Base-by-base conservation (phyloP, 2,888 invertebrate genomes). In the Ophion ventricosus region DNA sequence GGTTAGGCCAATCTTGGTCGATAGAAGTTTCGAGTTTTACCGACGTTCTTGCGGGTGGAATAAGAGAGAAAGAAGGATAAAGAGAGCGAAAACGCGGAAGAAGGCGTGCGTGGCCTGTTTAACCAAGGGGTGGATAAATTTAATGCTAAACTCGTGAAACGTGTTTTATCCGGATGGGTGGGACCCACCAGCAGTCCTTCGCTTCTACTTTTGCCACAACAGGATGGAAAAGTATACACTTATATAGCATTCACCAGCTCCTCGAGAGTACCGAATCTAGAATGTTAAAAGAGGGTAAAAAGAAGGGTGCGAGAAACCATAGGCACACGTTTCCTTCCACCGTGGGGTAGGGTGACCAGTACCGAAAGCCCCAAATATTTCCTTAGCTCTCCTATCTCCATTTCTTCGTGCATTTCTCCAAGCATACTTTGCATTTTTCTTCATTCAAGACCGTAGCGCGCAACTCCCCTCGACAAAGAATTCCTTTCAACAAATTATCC, bases 61-160 rank as follows among this genome's bases (percentile, higher is more conserved):
- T 84, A 82, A 80, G 76, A 85, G 82, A 54, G 64, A 59, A 20
- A 75, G 66, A 57, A 56, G 73, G 67, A 59, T 73, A 49, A 57
- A 79, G 56, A 74, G 67, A 59, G 67, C 29, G 66, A 72, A 59
- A 80, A 80, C 59, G 80, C 82, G 82, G 86, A 90, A 90, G 89
- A 88, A 90, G 90, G 90, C 91, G 89, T 89, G 90, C 90, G 90
- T 90, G 90, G 90, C 88, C 88, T 91, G 91, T 90, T 92, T 92
- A 92, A 92, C 90, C 91, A 90, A 90, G 90, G 90, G 92, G 91
- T 90, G 92, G 90, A 90, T 91, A 90, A 91, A 91, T 91, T 91
- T 92, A 90, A 90, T 91, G 91, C 91, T 90, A 95, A 95, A 95
- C 94, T 95, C 94, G 95, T 94, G 94, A 94, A 95, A 95, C 95